These are phyloP conservation scores for Nothobranchius furzeri DNA, from an alignment of 2,113 vertebrate species.

Conservation along the genomic window DNA sequence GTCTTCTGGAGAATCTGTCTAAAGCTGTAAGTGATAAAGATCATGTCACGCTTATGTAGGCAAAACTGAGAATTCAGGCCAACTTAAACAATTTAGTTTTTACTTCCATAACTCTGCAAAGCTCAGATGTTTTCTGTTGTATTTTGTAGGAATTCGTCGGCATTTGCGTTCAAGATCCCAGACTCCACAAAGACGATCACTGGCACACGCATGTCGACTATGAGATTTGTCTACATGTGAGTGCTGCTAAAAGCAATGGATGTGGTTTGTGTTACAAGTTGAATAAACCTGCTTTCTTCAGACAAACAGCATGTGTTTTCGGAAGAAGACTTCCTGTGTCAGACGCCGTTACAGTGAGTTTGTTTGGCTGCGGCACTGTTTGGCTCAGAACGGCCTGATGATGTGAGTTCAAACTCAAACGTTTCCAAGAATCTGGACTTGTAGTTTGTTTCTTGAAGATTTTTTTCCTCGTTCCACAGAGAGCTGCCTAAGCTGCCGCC, in stretches of 20 bases:
- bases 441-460: background rate
- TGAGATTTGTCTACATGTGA: conserved; percentile 91
- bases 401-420: conserved; percentile 77
- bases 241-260: conserved; percentile 49
- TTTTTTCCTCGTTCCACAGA: conserved; percentile 36
- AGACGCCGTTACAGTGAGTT: conserved; percentile 93
- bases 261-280: background rate
- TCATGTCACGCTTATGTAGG: background rate
- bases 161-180: conserved; percentile 87
- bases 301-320: conserved; percentile 97
- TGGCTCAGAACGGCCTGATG: conserved; percentile 88
- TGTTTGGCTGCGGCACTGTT: conserved; percentile 91
- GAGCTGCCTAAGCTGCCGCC: conserved; percentile 90
- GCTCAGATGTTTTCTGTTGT: background rate
- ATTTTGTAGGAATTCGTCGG: conserved; percentile 88
- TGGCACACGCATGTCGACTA: conserved; percentile 92
- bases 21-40: conserved; percentile 63
- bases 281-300: conserved; percentile 19
- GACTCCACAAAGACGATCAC: conserved; percentile 83
- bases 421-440: background rate
- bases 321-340: conserved; percentile 89
- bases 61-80: background rate
- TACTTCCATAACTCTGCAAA: background rate
- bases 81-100: too few relatives aligned
- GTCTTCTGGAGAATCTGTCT: conserved; percentile 41